Evolutionary conservation across 2,888 invertebrate species (phyloP).

Genomic region (Micropterix aruncella): DNA sequence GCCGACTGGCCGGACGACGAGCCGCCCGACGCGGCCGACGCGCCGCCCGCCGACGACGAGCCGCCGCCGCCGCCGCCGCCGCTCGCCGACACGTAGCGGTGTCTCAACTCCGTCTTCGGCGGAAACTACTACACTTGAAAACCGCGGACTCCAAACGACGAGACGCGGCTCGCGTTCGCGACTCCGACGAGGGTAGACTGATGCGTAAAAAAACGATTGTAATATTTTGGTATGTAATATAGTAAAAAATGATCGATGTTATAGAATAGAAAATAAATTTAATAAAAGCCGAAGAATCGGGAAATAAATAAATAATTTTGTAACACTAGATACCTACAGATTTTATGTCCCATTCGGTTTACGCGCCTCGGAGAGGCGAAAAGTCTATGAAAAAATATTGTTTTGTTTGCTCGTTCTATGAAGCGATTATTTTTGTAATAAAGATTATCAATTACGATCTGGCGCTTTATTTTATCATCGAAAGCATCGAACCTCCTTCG

Average conservation of each 20-base stretch:
- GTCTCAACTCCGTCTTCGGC: background rate
- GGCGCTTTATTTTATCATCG: too few relatives aligned
- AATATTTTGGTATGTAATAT: background rate
- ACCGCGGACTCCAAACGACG: background rate
- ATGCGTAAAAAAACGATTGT: background rate
- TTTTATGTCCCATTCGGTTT: slow-evolving; percentile 54
- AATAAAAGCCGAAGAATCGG: background rate
- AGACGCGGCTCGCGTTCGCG: background rate
- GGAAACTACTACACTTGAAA: background rate
- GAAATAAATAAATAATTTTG: background rate
- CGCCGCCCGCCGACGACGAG: slow-evolving; percentile 8
- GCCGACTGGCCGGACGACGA: slow-evolving; percentile 11
- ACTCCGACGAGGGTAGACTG: background rate
- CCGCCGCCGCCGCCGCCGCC: background rate
- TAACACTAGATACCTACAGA: slow-evolving; percentile 32
- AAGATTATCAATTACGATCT: slow-evolving; percentile 24
- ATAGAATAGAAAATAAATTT: too few relatives aligned
- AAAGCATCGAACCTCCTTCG: too few relatives aligned
- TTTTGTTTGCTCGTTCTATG: slow-evolving; percentile 41
- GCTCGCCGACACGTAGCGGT: background rate
- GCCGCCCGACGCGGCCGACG: slow-evolving; percentile 9
- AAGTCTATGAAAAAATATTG: slow-evolving; percentile 36
- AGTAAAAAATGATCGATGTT: background rate
- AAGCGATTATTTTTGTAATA: slow-evolving; percentile 43
- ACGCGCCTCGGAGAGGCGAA: slow-evolving; percentile 34